Base-by-base conservation (phyloP, 2,888 invertebrate species). In the Caradrina kadenii region DNA sequence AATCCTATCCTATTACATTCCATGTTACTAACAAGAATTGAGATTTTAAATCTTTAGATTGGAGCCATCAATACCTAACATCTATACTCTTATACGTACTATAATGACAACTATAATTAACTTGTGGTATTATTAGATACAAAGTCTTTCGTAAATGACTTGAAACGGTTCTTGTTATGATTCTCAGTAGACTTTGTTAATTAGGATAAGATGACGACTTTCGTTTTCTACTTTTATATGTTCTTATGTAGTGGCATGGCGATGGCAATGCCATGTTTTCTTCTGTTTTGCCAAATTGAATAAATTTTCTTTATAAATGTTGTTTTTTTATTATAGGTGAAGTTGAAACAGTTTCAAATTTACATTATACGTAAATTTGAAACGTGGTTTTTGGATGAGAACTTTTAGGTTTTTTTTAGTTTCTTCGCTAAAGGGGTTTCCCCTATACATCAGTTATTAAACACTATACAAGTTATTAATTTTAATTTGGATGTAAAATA, bases 301-400 rank as follows among this genome's bases (percentile, higher is more conserved):
- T 83, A 83, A 83, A 83, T 63, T 71, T 55, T 70, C 69, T 64
- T 59, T 48, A 53, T 59, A 70, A 68, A 66, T 64, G 74, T 84
- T 82, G 79, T 83, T 83, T 81, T n/a, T 66, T 76, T 67, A 53
- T 68, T 75, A 8, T 67, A 67, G 53, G 68, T 42, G 15, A 45
- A 45, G 13, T 39, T 42, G n/a, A 17, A 39, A 21, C n/a, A 48
- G 6, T 21, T 45, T 1, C 6, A 6, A 45, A 45, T 21, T 26
- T 31, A n/a, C 13, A 31, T 0, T 3, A 4, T 35, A 13, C 7
- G 19, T 19, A 21, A 56, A 26, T 39, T 42, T 19, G 7, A 19
- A n/a, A 17, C 21, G n/a, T 39, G 22, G 35, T 19, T 26, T 6
- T 54, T 26, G 21, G 5, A 15, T 22, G 15, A 15, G 19, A 42